A percentile compares a stretch with the other conserved stretches of the same genome.
Conservation (phyloP, 2,797 vertebrate genomes). For the Eremophila alpestris region DNA sequence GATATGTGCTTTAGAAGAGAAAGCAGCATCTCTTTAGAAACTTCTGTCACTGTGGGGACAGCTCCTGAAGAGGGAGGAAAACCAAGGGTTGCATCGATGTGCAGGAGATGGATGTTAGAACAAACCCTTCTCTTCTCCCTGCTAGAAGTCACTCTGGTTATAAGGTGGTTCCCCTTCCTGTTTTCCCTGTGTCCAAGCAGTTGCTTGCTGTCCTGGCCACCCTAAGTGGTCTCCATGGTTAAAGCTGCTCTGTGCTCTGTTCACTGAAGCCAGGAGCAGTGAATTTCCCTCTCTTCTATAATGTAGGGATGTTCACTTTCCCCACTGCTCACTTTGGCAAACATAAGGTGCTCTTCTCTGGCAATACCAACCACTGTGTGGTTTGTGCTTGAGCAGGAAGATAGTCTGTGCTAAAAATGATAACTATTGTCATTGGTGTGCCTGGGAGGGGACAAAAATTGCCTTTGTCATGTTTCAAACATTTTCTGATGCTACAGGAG, state of each 20-base stretch:
- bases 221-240: neutral
- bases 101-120: neutral
- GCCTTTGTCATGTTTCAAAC: neutral
- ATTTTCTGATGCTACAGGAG: neutral
- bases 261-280: neutral
- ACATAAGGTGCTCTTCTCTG: neutral
- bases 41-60: neutral
- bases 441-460: neutral
- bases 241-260: neutral
- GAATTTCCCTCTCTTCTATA: neutral
- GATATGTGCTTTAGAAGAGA: neutral
- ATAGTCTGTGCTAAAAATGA: neutral
- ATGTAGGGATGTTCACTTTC: neutral
- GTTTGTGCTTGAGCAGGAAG: neutral
- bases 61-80: neutral
- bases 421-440: neutral
- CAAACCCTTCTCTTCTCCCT: neutral
- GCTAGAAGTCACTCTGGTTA: neutral
- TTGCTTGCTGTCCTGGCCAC: neutral
- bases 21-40: neutral
- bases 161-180: neutral
- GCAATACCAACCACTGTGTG: neutral
- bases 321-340: neutral
- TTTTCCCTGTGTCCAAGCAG: neutral
- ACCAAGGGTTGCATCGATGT: neutral